Percentiles rank a stretch among this genome's conserved stretches.
Conservation (phyloP, 2,888 invertebrate species). For the Thereva unica region DNA sequence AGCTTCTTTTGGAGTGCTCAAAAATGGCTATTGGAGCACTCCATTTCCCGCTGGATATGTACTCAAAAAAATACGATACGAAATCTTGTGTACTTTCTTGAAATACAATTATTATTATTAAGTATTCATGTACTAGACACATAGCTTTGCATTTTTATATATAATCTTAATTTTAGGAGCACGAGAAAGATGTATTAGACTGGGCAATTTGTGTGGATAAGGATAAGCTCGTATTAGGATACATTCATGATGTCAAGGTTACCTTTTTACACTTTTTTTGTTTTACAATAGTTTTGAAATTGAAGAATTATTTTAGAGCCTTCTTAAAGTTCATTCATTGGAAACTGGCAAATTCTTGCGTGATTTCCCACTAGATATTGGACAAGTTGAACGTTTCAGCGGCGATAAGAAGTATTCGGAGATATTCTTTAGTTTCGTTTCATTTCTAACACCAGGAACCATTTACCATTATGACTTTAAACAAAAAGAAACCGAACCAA, state of each 20-base stretch:
- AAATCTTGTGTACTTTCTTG: too few species aligned
- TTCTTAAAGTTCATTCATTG: constrained; percentile 79
- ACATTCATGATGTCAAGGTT: constrained; percentile 94
- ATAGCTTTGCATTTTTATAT: background rate
- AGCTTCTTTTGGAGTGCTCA: too few species aligned
- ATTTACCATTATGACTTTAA: constrained; percentile 87
- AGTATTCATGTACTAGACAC: background rate
- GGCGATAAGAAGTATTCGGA: constrained; percentile 84
- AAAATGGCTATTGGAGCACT: too few species aligned
- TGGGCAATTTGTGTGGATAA: constrained; percentile 84
- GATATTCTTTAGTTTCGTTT: constrained; percentile 92
- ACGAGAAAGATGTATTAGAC: constrained; percentile 84
- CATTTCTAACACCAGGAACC: constrained; percentile 83
- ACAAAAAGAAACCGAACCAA: constrained; percentile 65
- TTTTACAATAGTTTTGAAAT: background rate
- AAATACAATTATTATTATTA: too few species aligned
- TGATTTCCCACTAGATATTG: constrained; percentile 81
- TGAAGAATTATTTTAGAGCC: constrained; percentile 65
- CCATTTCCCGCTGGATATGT: too few species aligned
- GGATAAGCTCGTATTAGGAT: constrained; percentile 85
- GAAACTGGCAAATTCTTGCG: constrained; percentile 71
- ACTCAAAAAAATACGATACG: too few species aligned
- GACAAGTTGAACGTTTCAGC: constrained; percentile 81
- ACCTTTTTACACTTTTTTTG: constrained; percentile 36
- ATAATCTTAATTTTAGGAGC: constrained; percentile 61